Base-by-base conservation (phyloP, 2,888 invertebrate species). In the Callimorpha dominula region DNA sequence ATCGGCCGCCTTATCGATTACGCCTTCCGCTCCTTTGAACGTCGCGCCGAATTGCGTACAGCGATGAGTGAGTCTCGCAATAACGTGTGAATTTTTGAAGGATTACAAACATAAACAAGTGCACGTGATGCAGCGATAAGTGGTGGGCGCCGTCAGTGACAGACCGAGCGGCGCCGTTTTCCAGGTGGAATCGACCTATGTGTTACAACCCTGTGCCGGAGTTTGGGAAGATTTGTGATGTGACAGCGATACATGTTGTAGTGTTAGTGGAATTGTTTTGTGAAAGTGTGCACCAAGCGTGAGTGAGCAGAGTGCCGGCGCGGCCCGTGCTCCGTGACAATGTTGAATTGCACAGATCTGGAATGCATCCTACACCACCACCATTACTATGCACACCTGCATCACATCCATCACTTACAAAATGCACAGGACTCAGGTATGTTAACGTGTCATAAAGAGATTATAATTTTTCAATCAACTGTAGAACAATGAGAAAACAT, bases 331-430 rank as follows among this genome's bases (percentile, higher is more conserved):
- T 89, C 88, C 87, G 92, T 91, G 91, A 96, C 92, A 91, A 97
- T 97, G 97, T 96, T 97, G 94, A 97, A 97, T 94, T 97, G 97
- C 94, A 97, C 97, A 84, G 97, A 97, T 96, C 96, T 97, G 95
- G 97, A 97, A 95, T 97, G 97, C 95, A 97, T 97, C 91, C 94
- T 97, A 90, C 97, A 97, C 93, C 97, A 97, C 90, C 97, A 97
- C 89, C 97, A 97, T 89, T 97, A 97, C 90, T 97, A 97, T 90
- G 97, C 97, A 78, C 97, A 97, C 93, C 96, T 97, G 86, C 97
- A 97, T 90, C 97, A 97, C 90, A 95, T 97, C 84, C 97, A 97
- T 90, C 97, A 97, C 90, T 95, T 97, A 88, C 97, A 97, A 91
- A 97, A 96, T 92, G 96, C 96, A 80, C 96, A 97, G 92, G 96